Conservation (phyloP, 2,113 vertebrate species). For the Dicaeum eximium region DNA sequence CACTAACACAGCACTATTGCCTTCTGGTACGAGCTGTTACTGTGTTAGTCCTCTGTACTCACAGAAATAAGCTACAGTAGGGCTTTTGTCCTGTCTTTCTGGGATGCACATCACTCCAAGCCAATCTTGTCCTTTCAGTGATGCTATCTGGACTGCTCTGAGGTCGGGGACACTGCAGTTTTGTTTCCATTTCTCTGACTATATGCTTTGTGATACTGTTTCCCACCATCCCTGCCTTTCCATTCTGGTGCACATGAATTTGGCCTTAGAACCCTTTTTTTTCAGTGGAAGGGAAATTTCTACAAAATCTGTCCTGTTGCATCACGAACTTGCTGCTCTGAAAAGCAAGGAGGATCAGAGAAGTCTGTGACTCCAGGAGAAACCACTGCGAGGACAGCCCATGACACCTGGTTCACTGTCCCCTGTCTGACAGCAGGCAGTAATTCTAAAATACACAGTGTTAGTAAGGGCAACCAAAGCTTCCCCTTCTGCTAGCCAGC, state of each 20-base stretch:
- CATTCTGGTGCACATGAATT: neutral
- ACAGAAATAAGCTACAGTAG: constrained; percentile 14
- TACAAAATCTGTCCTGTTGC: neutral
- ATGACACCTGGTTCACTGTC: neutral
- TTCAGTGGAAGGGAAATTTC: neutral
- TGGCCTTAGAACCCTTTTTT: neutral
- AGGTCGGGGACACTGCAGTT: constrained; percentile 43
- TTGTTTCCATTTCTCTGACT: constrained; percentile 57
- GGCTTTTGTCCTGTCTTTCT: constrained; percentile 34
- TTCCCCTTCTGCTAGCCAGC: neutral
- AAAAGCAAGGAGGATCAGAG: neutral
- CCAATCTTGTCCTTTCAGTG: constrained; percentile 6
- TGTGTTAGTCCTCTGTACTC: constrained; percentile 22
- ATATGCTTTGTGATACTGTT: constrained; percentile 27
- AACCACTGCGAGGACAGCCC: neutral
- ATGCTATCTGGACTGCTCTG: neutral
- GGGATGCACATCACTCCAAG: neutral
- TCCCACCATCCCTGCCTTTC: neutral
- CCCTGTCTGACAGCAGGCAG: neutral
- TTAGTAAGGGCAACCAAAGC: neutral
- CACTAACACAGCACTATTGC: neutral
- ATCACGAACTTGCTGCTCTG: neutral
- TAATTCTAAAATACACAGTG: neutral
- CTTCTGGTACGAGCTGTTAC: constrained; percentile 28
- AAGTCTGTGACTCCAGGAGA: neutral